Evolutionary conservation across 2,888 invertebrate genomes (phyloP), one percentile per base, ranked within the genome.

Genomic region (Volucella inflata): DNA sequence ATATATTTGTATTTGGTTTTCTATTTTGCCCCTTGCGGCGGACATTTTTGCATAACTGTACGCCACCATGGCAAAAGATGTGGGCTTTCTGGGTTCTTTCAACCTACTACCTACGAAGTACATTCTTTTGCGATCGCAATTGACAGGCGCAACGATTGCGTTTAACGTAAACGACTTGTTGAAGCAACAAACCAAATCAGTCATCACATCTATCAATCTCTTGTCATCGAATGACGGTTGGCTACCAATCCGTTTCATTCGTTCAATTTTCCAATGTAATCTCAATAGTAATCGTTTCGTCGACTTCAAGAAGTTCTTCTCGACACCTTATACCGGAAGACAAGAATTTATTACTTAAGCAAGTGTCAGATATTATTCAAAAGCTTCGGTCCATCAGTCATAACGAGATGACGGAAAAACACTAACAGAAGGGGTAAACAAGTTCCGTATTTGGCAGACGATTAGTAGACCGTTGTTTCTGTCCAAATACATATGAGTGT

Each of bases 21-120:
- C 16, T 8, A 11, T 46, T n/a, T 16, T 30, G 12, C n/a, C 2
- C 48, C 14, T 36, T 64, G 60, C 64, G 30, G 44, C 14, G 40
- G 80, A 65, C 51, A 72, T 65, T 80, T 84, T 84, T 80, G 70
- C 80, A 84, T 84, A 84, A 84, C 84, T 75, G 80, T 84, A 75
- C 60, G 65, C 74, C 67, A 70, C 70, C 74, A 65, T 14, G 64
- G 40, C 50, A 51, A 59, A 65, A 40, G 59, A 84, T 79, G 80
- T 84, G 84, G 84, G 80, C 53, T 80, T 84, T 74, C 75, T 80
- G 65, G 70, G 84, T 84, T 84, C 84, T 71, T 84, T 84, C 74
- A 84, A 84, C 84, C 70, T 59, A 70, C 84, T 80, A 21, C 80
- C 75, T 75, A 84, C 30, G 30, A 30, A 30, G 30, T 30, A 30